These are phyloP conservation scores for Lamellibrachia luymesi DNA, from an alignment of 1,140 invertebrate genomes.

Conservation along the genomic window DNA sequence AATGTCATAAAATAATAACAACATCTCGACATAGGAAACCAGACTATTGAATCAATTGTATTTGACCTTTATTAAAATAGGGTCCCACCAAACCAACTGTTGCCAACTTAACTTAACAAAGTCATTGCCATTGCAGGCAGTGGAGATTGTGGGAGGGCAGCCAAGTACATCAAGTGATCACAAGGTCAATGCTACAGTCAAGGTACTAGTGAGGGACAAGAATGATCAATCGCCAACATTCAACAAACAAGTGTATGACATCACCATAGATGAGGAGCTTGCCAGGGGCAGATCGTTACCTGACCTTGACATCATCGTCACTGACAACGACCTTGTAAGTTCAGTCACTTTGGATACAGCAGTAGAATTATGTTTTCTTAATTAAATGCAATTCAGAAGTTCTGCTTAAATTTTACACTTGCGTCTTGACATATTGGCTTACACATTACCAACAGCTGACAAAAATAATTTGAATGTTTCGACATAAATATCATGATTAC, in stretches of 20 bases:
- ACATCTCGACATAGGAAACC: neutral
- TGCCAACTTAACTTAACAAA: neutral
- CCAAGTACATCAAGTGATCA: neutral
- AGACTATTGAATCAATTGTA: neutral
- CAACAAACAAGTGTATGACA: slow-evolving; percentile 9
- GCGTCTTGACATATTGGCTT: neutral
- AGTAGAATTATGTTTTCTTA: neutral
- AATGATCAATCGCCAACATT: slow-evolving; percentile 5
- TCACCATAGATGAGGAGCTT: slow-evolving; percentile 14
- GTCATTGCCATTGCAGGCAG: slow-evolving; percentile 43
- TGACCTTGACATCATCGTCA: slow-evolving; percentile 11
- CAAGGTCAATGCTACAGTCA: neutral
- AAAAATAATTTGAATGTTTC: neutral
- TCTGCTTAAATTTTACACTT: neutral
- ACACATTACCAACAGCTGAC: neutral
- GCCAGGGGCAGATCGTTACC: neutral
- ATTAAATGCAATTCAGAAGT: neutral
- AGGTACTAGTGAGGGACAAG: slow-evolving; percentile 7
- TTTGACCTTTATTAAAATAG: neutral
- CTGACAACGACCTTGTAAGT: slow-evolving; percentile 12
- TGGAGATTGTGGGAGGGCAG: neutral
- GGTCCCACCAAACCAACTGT: neutral
- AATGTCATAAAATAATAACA: neutral
- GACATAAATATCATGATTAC: neutral
- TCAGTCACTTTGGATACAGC: neutral